phyloP scores from a whole-genome alignment of 1,140 invertebrate species.

The Yoshiicerus persimilis region DNA sequence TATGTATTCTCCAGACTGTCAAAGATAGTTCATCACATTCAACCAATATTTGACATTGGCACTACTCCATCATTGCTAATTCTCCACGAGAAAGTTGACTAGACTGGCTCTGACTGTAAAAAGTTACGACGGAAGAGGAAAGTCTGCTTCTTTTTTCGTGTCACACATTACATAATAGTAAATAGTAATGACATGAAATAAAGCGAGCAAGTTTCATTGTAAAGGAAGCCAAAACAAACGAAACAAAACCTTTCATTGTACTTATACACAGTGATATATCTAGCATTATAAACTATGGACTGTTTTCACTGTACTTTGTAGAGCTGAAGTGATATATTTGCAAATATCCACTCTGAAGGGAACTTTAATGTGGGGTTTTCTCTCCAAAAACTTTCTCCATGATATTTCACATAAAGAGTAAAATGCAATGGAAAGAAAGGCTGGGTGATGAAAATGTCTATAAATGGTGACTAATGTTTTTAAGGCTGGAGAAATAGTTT shows the following conservation, averaged over 20 bases:
- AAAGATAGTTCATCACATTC: not conserved
- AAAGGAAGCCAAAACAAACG: not conserved
- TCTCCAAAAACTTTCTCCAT: not conserved
- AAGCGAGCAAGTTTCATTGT: not conserved
- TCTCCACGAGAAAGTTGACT: not conserved
- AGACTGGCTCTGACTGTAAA: not conserved
- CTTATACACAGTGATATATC: not conserved
- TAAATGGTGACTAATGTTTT: conserved; percentile 20
- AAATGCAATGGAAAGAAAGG: not conserved
- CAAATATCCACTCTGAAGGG: not conserved
- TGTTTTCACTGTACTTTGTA: not conserved
- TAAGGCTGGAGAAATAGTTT: conserved; percentile 17
- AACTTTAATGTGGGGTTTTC: not conserved
- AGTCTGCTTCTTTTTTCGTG: not conserved
- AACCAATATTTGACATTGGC: not conserved
- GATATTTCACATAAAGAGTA: conserved; percentile 1
- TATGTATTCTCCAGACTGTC: no score
- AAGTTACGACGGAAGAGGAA: not conserved
- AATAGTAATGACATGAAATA: conserved; percentile 5
- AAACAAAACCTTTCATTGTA: not conserved
- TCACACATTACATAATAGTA: conserved; percentile 2
- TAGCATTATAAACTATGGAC: not conserved
- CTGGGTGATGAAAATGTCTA: conserved; percentile 7
- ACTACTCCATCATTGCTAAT: not conserved
- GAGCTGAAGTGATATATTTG: not conserved